Evolutionary conservation across 2,113 vertebrate genomes (phyloP).

Genomic region (Eudyptes chrysolophus): DNA sequence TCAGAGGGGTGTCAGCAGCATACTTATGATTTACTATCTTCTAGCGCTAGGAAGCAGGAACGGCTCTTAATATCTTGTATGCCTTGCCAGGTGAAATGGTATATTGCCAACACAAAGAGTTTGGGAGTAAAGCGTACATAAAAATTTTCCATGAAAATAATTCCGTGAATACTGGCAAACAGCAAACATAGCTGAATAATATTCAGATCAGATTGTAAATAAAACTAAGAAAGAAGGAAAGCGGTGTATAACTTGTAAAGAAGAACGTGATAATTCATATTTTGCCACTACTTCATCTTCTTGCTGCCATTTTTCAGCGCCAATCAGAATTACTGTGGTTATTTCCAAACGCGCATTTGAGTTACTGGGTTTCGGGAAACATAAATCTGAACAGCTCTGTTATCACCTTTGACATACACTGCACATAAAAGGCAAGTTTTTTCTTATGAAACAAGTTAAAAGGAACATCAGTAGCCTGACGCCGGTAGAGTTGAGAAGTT

Average conservation of each 20-base stretch:
- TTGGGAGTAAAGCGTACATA: background rate
- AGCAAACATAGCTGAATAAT: background rate
- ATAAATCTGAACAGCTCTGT: background rate
- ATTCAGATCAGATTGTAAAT: background rate
- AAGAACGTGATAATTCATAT: background rate
- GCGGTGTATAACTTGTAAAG: background rate
- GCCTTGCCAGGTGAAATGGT: slow-evolving; percentile 8
- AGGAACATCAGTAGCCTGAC: background rate
- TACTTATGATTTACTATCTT: slow-evolving; percentile 4
- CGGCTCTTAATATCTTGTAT: background rate
- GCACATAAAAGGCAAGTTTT: background rate
- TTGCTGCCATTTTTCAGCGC: background rate
- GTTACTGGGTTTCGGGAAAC: background rate
- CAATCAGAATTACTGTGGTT: background rate
- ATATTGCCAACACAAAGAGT: slow-evolving; percentile 18
- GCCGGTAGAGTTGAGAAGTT: background rate
- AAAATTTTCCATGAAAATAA: background rate
- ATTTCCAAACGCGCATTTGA: background rate
- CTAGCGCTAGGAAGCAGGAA: background rate
- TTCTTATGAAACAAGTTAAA: background rate
- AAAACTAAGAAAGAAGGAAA: slow-evolving; percentile 5
- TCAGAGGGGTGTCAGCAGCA: background rate
- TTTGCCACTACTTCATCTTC: slow-evolving; percentile 9
- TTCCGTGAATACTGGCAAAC: background rate
- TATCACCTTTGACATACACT: background rate